Percentiles rank a stretch among this genome's conserved stretches.
Evolutionary conservation across 2,113 vertebrate genomes (phyloP).

Genomic region (Eonycteris spelaea): DNA sequence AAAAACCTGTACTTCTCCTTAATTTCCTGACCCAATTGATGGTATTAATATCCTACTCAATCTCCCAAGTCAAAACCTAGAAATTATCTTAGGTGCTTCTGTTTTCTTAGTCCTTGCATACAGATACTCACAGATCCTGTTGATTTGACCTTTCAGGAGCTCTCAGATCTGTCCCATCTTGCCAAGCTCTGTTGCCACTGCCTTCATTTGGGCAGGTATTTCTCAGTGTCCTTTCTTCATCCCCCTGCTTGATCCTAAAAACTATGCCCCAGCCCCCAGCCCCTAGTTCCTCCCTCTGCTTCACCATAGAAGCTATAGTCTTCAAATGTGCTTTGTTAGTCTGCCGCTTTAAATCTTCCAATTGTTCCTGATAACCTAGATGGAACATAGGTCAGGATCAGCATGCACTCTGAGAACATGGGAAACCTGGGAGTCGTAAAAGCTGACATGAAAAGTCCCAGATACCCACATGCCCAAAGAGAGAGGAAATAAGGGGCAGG

Average conservation of each 20-base stretch:
- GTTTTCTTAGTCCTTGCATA: neutral
- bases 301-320: neutral
- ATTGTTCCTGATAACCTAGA: neutral
- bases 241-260: neutral
- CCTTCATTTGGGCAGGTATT: neutral
- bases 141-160: neutral
- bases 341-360: neutral
- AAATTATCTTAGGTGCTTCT: neutral
- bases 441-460: neutral
- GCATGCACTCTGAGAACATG: neutral
- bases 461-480: neutral
- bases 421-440: neutral
- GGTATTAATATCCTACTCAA: neutral
- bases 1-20: neutral
- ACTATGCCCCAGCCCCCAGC: neutral
- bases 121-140: neutral
- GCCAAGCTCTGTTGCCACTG: neutral
- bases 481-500: neutral
- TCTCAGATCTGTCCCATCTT: neutral
- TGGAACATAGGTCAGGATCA: neutral
- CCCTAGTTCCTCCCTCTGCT: neutral
- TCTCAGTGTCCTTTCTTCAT: neutral
- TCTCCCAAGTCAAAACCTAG: neutral
- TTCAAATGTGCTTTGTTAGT: neutral
- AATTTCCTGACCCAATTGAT: neutral